A percentile compares a stretch with the other conserved stretches of the same genome.
Conservation (phyloP, 2,888 invertebrate species). For the Acleris literana region DNA sequence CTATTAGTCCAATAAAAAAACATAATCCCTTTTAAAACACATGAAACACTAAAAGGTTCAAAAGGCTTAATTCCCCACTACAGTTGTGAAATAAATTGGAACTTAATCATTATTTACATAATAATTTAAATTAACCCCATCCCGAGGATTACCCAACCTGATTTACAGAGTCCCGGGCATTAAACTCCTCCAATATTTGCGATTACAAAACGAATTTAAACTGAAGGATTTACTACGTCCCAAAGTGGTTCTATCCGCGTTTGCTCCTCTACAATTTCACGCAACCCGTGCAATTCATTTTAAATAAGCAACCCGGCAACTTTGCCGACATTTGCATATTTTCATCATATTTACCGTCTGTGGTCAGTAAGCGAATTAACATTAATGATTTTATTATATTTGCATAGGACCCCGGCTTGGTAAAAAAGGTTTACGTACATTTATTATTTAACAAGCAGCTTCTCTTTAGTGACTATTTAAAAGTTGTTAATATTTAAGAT, state of each 20-base stretch:
- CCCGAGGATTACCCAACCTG: background rate
- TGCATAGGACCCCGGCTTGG: constrained; percentile 53
- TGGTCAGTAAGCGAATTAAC: constrained; percentile 69
- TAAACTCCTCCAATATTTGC: constrained; percentile 8
- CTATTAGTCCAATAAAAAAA: too few species aligned
- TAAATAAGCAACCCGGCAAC: constrained; percentile 61
- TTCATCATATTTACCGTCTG: constrained; percentile 65
- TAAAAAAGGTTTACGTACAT: constrained; percentile 18
- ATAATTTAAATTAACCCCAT: constrained; percentile 25
- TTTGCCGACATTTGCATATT: constrained; percentile 69
- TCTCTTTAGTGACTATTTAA: constrained; percentile 3
- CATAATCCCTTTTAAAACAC: too few species aligned
- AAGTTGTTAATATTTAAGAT: too few species aligned
- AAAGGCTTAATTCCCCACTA: too few species aligned
- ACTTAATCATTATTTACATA: too few species aligned
- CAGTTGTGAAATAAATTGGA: too few species aligned
- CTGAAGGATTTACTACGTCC: background rate
- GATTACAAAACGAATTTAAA: constrained; percentile 2
- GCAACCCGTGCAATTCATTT: constrained; percentile 59
- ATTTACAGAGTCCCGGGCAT: background rate
- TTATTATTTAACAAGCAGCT: constrained; percentile 9
- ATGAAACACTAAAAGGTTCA: too few species aligned
- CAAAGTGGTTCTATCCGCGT: constrained; percentile 30
- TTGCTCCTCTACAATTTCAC: constrained; percentile 48
- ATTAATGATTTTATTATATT: constrained; percentile 72